Evolutionary conservation across 23 tunicate species (phyloP), one percentile per base, ranked within the genome.

Genomic region (Styela plicata): DNA sequence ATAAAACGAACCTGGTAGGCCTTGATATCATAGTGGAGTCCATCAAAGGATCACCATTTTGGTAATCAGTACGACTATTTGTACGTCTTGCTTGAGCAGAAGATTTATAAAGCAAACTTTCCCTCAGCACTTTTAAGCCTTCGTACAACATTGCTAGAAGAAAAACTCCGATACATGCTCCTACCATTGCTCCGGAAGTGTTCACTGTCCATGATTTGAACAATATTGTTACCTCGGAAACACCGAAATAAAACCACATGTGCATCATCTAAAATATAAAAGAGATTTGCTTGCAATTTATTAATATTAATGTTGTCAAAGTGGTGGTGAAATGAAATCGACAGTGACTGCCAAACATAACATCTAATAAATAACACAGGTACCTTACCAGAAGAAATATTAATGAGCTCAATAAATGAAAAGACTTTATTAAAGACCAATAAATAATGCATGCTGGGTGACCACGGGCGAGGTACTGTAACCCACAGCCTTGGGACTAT

Each of bases 81-180:
- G 35, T 32, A 10, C 35, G 24, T 30, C 36, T 71, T 70, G 63
- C 63, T 36, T 53, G 79, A 19, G 63, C 84, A 26, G 65, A 29
- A 26, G 53, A 31, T 68, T 69, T 80, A 25, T 73, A 36, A 33
- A 92, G 75, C 33, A 92, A 84, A 64, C 75, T 57, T 61, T 93
- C 93, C 33, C 98, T 63, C 24, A 93, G 64, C 2, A 94, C 98
- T 83, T 94, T 94, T 36, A 94, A 80, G 0, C 98, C 98, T 86
- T 94, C 98, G 61, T 94, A 94, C 36, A 94, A 69, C 85, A 89
- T 83, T 23, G 98, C 94, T 52, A 94, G 81, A 2, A 94, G 64
- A 64, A 89, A 89, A 1, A 94, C 86, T 2, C 79, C 98, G 30
- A 94, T 82, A 70, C 98, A 89, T 19, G 98, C 98, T 20, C 87